Evolutionary conservation across 2,113 vertebrate genomes (phyloP), one percentile per base, ranked within the genome.

Genomic region (Cyanistes caeruleus): DNA sequence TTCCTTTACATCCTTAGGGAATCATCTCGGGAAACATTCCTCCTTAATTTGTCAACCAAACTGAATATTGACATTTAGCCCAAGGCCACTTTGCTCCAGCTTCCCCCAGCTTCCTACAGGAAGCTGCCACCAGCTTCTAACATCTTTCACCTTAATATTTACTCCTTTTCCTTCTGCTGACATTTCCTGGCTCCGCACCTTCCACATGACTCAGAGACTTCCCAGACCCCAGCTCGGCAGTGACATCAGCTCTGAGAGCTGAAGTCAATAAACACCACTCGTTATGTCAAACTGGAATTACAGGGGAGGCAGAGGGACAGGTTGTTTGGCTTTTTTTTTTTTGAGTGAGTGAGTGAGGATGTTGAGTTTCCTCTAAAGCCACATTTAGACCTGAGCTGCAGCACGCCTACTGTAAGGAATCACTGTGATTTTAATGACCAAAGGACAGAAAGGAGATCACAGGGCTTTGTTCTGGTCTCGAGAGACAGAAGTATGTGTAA

Each of bases 201-300:
- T 88, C 51, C 43, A 6, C 1, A 15, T 95, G 93, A 95, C 55
- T 96, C 93, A 89, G 72, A 83, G 65, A 43, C 37, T 96, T 97
- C 91, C 90, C 15, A 3, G 67, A 84, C 77, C 70, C 56, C 4
- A 1, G 15, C 55, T 76, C 7, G 1, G 46, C 0, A 0, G 24
- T 90, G 84, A 93, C 92, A 78, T 93, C 93, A 92, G 48, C 46
- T 43, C 83, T 5, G 2, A 74, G 44, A 67, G 39, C 52, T 27
- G 15, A 59, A 68, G 30, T 90, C 41, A 65, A 80, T 75, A 81
- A 96, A 91, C 53, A 84, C 20, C 41, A 46, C 70, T 79, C 27
- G 3, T 37, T 74, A 43, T 51, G 70, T 95, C 64, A 68, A 43
- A 70, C 19, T 44, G 17, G 10, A 87, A 86, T 82, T 81, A 63